A percentile compares a stretch with the other conserved stretches of the same genome.
Evolutionary conservation across 1,140 invertebrate species (phyloP).

Genomic region (Glossosoma conforme): DNA sequence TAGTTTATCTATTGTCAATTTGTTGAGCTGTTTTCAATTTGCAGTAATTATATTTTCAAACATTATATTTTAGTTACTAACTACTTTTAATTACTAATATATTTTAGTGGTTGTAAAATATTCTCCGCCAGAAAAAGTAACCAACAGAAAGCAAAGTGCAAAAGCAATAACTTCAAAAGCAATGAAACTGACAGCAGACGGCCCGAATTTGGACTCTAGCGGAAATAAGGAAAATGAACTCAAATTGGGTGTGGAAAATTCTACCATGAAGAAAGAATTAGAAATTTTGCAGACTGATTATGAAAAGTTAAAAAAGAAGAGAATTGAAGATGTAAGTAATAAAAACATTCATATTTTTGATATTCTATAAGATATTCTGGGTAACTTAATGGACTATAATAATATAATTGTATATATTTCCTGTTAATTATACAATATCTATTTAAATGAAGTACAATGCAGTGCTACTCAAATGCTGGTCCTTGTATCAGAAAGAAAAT

Average conservation of each 20-base stretch:
- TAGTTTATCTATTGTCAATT: no score
- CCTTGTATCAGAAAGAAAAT: no score
- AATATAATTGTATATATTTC: no score
- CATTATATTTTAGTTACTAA: constrained; percentile 33
- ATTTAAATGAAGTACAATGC: no score
- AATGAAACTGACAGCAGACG: constrained; percentile 39
- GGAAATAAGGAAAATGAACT: constrained; percentile 28
- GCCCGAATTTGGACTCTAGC: constrained; percentile 43
- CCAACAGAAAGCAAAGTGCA: constrained; percentile 33
- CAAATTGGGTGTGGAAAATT: constrained; percentile 54
- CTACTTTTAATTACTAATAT: constrained; percentile 41
- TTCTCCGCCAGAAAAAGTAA: constrained; percentile 30
- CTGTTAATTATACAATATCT: no score
- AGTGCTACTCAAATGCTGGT: no score
- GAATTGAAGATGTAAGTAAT: constrained; percentile 65
- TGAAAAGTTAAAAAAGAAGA: constrained; percentile 59
- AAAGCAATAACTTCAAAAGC: constrained; percentile 28
- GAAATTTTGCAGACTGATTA: constrained; percentile 40
- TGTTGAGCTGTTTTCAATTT: no score
- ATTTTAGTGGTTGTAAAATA: constrained; percentile 11
- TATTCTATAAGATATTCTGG: no score
- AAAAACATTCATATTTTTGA: no score
- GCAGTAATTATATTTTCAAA: no score
- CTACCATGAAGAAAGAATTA: constrained; percentile 55
- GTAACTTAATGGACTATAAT: no score